Base-by-base conservation (phyloP, 2,113 vertebrate species). In the Macrotus californicus region DNA sequence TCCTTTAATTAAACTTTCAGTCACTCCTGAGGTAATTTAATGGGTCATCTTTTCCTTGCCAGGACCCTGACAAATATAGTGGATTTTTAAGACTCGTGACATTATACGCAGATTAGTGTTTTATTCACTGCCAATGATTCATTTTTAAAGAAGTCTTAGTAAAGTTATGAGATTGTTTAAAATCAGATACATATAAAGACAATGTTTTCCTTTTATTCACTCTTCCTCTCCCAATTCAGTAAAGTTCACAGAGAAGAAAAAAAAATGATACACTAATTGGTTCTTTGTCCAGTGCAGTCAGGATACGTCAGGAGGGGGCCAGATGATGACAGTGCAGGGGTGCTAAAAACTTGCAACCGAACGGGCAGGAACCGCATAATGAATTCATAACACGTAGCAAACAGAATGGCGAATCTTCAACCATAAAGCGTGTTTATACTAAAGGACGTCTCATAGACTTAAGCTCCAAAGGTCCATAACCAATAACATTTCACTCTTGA, bases 401-500 rank as follows among this genome's bases (percentile, higher is more conserved):
- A 43, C 18, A 66, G 34, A 48, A 54, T 6, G 50, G 24, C 21
- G 21, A 70, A 43, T 64, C 79, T 54, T 77, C 67, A 77, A 1
- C 61, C 61, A 7, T 7, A 59, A n/a, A 67, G 34, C 5, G 5
- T 52, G 29, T 39, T 75, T 75, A 43, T 24, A 39, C 1, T 11
- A 69, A 88, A 93, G n/a, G 31, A 13, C 26, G 34, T 31, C 50
- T 76, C 36, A 13, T 16, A 92, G 72, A 81, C 41, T 76, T 73
- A 87, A 31, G 5, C 43, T 64, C 84, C 43, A 82, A 88, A 87
- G 61, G 29, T 87, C 88, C 12, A 31, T 10, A 88, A 93, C n/a
- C 43, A 76, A 14, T 93, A 24, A n/a, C 43, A 94, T 84, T 39
- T 94, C 29, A 31, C 79, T 93, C 59, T 81, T 85, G 48, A 90